These are phyloP conservation scores for Urocitellus parryii DNA, from an alignment of 2,113 vertebrate genomes.

Conservation along the genomic window DNA sequence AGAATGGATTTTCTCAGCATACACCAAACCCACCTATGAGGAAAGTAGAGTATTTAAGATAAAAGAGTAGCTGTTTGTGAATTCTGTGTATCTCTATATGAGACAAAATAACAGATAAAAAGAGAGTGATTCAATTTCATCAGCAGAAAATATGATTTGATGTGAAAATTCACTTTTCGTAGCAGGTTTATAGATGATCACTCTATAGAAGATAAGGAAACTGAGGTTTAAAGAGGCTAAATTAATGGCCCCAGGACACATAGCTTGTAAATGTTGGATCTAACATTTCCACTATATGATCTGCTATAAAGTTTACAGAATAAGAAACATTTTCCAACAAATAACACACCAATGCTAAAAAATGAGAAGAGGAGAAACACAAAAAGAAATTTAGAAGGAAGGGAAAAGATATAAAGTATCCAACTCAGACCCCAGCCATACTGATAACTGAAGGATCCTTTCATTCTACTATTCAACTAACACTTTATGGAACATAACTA, in stretches of 20 bases:
- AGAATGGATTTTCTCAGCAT: not conserved
- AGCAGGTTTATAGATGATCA: not conserved
- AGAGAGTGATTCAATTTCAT: conserved; percentile 29
- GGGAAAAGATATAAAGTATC: not conserved
- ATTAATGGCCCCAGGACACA: not conserved
- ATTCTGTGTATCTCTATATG: not conserved
- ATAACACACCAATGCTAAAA: not conserved
- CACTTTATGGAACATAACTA: not conserved
- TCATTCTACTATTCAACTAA: not conserved
- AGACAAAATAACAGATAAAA: conserved; percentile 9
- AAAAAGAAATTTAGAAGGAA: conserved; percentile 1
- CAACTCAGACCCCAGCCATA: not conserved
- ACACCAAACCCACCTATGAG: not conserved
- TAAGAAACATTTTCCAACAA: conserved; percentile 39
- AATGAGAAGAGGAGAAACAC: not conserved
- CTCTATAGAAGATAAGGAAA: not conserved
- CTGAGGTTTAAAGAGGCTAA: not conserved
- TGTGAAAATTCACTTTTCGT: conserved; percentile 40
- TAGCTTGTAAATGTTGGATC: not conserved
- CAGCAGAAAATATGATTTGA: not conserved
- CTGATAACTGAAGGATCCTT: not conserved
- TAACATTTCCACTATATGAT: not conserved
- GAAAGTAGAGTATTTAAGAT: not conserved
- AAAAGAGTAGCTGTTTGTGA: not conserved
- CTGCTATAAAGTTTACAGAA: conserved; percentile 16